phyloP scores from a whole-genome alignment of 2,797 vertebrate species.

The Sus cebifrons region DNA sequence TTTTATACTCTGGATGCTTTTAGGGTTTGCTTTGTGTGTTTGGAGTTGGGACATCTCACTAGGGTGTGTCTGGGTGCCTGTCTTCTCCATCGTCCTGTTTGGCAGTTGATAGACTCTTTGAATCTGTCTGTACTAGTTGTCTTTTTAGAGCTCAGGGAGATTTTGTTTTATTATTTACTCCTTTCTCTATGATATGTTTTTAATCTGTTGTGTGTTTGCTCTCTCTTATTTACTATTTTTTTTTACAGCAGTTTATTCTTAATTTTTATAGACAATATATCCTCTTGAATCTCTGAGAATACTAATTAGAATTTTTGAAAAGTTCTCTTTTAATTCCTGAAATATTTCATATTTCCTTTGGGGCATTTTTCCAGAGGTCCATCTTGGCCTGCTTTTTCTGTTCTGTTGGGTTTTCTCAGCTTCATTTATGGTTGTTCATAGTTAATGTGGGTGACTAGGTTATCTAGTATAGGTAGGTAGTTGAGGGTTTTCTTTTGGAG shows the following conservation, averaged over 20 bases:
- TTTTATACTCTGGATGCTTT: slow-evolving; percentile 23
- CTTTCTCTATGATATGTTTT: background rate
- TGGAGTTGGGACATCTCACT: background rate
- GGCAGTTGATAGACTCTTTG: background rate
- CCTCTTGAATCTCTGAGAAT: slow-evolving; percentile 39
- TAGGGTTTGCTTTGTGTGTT: slow-evolving; percentile 13
- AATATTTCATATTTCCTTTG: slow-evolving; percentile 44
- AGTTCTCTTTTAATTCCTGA: slow-evolving; percentile 61
- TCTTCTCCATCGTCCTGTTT: background rate
- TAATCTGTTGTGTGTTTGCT: background rate
- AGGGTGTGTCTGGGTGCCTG: background rate
- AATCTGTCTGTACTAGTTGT: background rate
- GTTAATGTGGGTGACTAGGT: slow-evolving; percentile 10
- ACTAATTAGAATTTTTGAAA: slow-evolving; percentile 9
- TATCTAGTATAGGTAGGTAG: background rate
- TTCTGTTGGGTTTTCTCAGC: slow-evolving; percentile 28
- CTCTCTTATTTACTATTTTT: background rate
- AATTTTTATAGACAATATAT: background rate
- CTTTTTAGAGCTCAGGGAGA: background rate
- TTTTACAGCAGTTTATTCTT: background rate
- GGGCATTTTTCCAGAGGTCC: background rate
- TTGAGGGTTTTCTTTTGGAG: slow-evolving; percentile 44
- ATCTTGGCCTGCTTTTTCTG: background rate
- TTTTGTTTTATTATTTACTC: slow-evolving; percentile 46
- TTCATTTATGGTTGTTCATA: slow-evolving; percentile 1